Evolutionary conservation across 1,140 invertebrate genomes (phyloP).

Genomic region (Cydia fagiglandana): DNA sequence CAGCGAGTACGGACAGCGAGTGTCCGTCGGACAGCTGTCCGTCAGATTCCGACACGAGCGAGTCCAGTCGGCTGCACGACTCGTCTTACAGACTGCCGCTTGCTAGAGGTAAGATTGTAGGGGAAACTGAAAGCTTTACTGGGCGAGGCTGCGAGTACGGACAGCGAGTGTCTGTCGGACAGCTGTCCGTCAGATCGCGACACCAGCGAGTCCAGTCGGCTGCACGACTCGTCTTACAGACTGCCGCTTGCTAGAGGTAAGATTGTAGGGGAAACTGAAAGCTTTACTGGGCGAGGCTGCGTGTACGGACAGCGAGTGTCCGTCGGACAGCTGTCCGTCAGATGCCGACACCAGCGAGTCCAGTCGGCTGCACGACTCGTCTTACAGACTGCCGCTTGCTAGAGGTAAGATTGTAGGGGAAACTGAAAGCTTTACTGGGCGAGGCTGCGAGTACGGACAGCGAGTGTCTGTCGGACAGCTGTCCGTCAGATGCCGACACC

Average conservation of each 20-base stretch:
- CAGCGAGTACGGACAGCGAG: constrained; percentile 77
- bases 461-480: constrained; percentile 68
- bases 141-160: constrained; percentile 79
- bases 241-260: constrained; percentile 66
- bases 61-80: constrained; percentile 74
- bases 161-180: constrained; percentile 69
- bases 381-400: constrained; percentile 63
- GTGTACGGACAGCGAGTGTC: constrained; percentile 75
- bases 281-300: constrained; percentile 80
- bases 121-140: too few relatives aligned
- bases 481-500: constrained; percentile 78
- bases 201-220: constrained; percentile 73
- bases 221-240: constrained; percentile 64
- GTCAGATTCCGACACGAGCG: constrained; percentile 80
- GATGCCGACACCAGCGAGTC: constrained; percentile 81
- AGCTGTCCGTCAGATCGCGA: constrained; percentile 78
- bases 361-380: constrained; percentile 70
- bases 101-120: constrained; percentile 35
- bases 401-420: constrained; percentile 77
- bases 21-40: constrained; percentile 70
- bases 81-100: constrained; percentile 67
- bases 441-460: constrained; percentile 80
- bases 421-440: constrained; percentile 80
- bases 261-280: too few relatives aligned
- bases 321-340: too few relatives aligned